Percentiles rank a stretch among this genome's conserved stretches.
Evolutionary conservation across 2,113 vertebrate species (phyloP).

Genomic region (Seriola aureovittata): DNA sequence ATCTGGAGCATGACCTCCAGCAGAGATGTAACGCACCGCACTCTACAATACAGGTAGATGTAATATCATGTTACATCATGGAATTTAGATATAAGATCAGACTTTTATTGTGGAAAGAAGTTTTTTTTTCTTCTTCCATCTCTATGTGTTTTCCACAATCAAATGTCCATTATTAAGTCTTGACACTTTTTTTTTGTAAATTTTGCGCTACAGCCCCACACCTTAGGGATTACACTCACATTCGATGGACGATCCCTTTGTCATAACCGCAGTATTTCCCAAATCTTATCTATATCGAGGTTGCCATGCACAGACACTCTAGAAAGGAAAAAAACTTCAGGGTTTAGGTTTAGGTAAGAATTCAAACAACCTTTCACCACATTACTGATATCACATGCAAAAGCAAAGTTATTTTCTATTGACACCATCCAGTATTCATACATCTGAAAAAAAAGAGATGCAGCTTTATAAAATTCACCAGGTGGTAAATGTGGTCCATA

Average conservation of each 20-base stretch:
- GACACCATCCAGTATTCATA: neutral
- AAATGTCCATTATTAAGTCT: neutral
- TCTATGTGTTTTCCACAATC: neutral
- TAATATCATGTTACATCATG: no score
- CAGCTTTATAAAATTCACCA: no score
- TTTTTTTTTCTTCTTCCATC: neutral
- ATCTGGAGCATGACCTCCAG: neutral
- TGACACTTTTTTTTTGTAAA: neutral
- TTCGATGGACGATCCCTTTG: neutral
- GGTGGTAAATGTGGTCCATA: no score
- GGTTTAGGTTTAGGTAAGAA: no score
- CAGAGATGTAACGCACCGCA: neutral
- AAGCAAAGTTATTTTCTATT: neutral
- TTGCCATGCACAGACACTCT: neutral
- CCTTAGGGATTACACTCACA: neutral
- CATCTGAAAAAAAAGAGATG: neutral
- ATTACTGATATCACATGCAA: neutral
- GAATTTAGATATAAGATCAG: constrained; percentile 1
- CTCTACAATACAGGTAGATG: neutral
- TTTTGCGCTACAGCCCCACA: neutral
- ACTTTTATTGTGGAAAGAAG: neutral
- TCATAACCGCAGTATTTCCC: neutral
- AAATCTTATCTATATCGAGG: neutral
- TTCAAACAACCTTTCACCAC: neutral
- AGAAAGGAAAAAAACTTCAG: neutral